Conservation (phyloP, 2,113 vertebrate species). For the Microcebus jonahi region DNA sequence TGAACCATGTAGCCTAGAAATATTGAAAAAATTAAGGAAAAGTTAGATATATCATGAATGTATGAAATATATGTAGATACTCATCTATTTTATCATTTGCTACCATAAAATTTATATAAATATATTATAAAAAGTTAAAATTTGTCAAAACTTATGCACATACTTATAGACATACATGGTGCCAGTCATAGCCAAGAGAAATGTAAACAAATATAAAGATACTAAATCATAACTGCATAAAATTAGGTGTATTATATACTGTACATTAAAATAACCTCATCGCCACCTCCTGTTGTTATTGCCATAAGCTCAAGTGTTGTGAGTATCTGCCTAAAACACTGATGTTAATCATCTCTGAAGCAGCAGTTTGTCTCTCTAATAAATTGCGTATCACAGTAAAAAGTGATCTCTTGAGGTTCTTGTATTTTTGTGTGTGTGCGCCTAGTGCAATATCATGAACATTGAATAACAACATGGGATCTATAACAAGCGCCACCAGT, state of each 20-base stretch:
- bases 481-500: not conserved
- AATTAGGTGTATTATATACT: not conserved
- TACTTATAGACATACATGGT: not conserved
- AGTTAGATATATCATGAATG: not conserved
- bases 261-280: not conserved
- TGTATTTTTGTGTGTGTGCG: no score
- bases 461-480: not conserved
- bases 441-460: not conserved
- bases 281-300: not conserved
- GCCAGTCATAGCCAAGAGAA: not conserved
- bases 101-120: not conserved
- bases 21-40: not conserved
- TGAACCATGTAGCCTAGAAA: not conserved
- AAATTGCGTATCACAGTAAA: not conserved
- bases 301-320: not conserved
- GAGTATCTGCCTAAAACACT: not conserved
- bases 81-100: not conserved
- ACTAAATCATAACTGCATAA: not conserved
- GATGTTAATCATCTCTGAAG: not conserved
- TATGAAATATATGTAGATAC: not conserved
- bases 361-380: not conserved
- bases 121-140: not conserved
- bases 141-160: not conserved
- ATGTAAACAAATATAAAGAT: not conserved
- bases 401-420: not conserved